A percentile compares a stretch with the other conserved stretches of the same genome.
Evolutionary conservation across 2,888 invertebrate species (phyloP).

Genomic region (Tiliacea aurago): DNA sequence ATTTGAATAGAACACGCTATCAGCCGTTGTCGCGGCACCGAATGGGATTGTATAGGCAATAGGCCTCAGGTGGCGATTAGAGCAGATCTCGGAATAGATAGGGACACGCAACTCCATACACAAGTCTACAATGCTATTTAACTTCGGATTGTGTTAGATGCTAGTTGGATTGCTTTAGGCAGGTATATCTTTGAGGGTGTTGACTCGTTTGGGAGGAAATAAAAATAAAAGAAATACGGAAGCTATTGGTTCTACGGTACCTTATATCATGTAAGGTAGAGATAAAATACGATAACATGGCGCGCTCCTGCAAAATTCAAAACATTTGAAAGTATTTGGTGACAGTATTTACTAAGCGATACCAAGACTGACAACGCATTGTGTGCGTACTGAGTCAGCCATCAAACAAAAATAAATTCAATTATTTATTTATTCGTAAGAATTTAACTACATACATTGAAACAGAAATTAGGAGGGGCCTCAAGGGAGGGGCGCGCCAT

Average conservation of each 20-base stretch:
- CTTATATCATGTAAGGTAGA: too few relatives aligned
- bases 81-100: constrained; percentile 77
- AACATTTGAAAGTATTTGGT: too few relatives aligned
- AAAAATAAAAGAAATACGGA: neutral
- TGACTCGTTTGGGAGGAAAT: constrained; percentile 13
- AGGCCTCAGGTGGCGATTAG: constrained; percentile 87
- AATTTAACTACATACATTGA: too few relatives aligned
- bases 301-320: too few relatives aligned
- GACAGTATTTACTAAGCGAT: too few relatives aligned
- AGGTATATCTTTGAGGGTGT: constrained; percentile 24
- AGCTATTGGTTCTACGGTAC: neutral
- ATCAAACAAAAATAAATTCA: too few relatives aligned
- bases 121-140: constrained; percentile 56
- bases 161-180: constrained; percentile 52
- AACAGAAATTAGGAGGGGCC: too few relatives aligned
- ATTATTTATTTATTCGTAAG: too few relatives aligned
- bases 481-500: too few relatives aligned
- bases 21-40: constrained; percentile 79
- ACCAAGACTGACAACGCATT: too few relatives aligned
- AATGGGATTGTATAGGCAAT: constrained; percentile 74
- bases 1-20: constrained; percentile 87
- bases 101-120: constrained; percentile 65
- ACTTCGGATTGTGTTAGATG: constrained; percentile 54
- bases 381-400: too few relatives aligned
- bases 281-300: too few relatives aligned